phyloP scores from a whole-genome alignment of 2,888 invertebrate genomes.

The Ametastegia equiseti region DNA sequence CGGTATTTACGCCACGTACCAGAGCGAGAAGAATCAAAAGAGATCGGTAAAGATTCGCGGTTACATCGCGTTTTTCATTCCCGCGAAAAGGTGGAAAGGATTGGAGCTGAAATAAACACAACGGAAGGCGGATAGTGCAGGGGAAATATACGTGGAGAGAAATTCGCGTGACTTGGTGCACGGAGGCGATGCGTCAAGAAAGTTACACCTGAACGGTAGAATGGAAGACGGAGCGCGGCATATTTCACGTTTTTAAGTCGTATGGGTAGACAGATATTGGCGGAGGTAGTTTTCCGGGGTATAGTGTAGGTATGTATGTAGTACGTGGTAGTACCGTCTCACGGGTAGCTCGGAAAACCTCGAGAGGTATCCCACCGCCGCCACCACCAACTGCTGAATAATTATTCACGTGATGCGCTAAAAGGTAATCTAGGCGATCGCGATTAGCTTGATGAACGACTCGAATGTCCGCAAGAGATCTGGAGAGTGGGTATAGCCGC shows the following conservation, averaged over 20 bases:
- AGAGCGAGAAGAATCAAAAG: neutral
- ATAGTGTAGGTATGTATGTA: too few relatives aligned
- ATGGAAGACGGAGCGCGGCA: conserved; percentile 46
- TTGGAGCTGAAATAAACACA: neutral
- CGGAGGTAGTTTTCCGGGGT: neutral
- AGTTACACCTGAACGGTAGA: conserved; percentile 19
- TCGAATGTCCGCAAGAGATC: conserved; percentile 25
- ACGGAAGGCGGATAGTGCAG: neutral
- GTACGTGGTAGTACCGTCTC: too few relatives aligned
- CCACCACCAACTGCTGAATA: conserved; percentile 34
- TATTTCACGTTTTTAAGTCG: conserved; percentile 43
- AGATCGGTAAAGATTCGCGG: conserved; percentile 18
- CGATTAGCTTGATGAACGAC: conserved; percentile 67
- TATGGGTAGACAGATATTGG: conserved; percentile 18
- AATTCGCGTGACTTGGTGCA: conserved; percentile 19
- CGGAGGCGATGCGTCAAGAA: conserved; percentile 27
- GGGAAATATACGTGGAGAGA: neutral
- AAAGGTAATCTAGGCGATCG: conserved; percentile 67
- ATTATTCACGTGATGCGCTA: conserved; percentile 57
- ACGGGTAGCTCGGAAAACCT: too few relatives aligned
- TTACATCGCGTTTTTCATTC: conserved; percentile 38
- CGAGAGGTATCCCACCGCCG: too few relatives aligned
- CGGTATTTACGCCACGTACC: neutral
- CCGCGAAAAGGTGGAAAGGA: neutral
- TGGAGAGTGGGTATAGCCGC: conserved; percentile 4